phyloP scores from a whole-genome alignment of 2,797 vertebrate genomes.

The Delichon dasypus region DNA sequence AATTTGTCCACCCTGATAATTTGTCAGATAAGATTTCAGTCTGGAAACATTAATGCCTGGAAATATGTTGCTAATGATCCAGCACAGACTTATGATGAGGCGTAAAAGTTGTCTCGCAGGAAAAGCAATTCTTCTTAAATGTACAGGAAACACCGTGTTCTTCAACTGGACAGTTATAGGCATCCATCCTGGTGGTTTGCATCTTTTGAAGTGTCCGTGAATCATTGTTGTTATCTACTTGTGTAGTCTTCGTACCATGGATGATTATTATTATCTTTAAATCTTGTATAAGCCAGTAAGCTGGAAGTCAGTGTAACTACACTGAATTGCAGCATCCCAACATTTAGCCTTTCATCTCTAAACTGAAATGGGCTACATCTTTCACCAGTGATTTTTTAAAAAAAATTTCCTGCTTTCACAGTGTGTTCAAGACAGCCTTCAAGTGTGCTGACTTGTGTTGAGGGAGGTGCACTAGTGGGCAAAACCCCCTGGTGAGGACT shows the following conservation, averaged over 20 bases:
- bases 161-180: background rate
- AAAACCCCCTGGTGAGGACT: background rate
- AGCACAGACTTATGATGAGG: background rate
- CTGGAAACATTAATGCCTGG: background rate
- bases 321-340: background rate
- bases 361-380: background rate
- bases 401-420: background rate
- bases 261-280: background rate
- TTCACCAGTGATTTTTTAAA: background rate
- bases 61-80: background rate
- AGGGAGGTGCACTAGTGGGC: background rate
- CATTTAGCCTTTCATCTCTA: background rate
- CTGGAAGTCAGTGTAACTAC: background rate
- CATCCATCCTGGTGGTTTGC: background rate
- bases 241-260: background rate
- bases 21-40: background rate
- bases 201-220: background rate
- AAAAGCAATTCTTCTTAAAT: background rate
- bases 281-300: background rate
- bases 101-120: background rate
- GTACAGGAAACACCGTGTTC: background rate
- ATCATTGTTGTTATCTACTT: background rate
- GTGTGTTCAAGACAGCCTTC: background rate
- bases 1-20: background rate
- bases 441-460: background rate